Base-by-base conservation (phyloP, 2,888 invertebrate species). In the Tetragonula carbonaria region DNA sequence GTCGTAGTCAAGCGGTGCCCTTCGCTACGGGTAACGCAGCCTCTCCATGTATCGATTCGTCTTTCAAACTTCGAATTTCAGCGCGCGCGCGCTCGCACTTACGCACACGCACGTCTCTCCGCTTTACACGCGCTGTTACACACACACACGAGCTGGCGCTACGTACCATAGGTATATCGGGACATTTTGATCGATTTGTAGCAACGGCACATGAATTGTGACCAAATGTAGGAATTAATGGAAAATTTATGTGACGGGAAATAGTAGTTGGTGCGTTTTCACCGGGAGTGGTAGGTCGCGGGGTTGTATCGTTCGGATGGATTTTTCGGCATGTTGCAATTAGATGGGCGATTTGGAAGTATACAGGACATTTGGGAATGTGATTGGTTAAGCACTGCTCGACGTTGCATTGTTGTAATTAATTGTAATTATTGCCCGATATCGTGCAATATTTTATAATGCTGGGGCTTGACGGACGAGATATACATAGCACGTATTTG, bases 51-150 rank as follows among this genome's bases (percentile, higher is more conserved):
- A 90, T 87, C 89, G 91, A 88, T 89, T 88, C 88, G 88, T 88
- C 90, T 90, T 90, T 89, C 86, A 78, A 91, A 91, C 87, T 90
- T 88, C 82, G 90, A 90, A 89, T 84, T 89, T 86, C 87, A 85
- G 78, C 76, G 80, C 78, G 83, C 83, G 88, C 79, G 83, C 76
- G 81, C 38, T 1, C 38, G 38, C 38, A 38, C 8, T 38, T 8
- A 38, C 45, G 45, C 45, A 8, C 38, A 1, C 38, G 8, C 38
- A 38, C 6, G 38, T 8, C 8, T 38, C 45, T 45, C 45, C 45
- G 8, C 45, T 45, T 45, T 45, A 45, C 45, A 45, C 45, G 45
- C 45, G 8, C 45, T 33, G 45, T 45, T 45, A 45, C 45, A 6
- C 6, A 38, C 38, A 33, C 33, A 33, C 33, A 33, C 33, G 33